Base-by-base conservation (phyloP, 2,797 vertebrate species). In the Lepilemur septentrionalis region DNA sequence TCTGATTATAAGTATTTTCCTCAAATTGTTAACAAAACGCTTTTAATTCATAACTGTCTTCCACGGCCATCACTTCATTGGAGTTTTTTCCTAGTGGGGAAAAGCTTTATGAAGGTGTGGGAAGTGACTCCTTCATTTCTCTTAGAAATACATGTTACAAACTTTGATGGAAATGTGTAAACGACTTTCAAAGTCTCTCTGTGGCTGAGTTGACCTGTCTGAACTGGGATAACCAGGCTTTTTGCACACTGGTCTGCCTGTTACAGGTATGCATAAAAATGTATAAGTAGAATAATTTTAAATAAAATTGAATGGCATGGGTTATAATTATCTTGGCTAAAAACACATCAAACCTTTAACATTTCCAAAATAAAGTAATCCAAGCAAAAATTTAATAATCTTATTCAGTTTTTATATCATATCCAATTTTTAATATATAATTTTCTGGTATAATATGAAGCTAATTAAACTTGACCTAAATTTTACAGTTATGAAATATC, bases 341-440 rank as follows among this genome's bases (percentile, higher is more conserved):
- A 96, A 90, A 78, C 83, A 91, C n/a, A 94, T 93, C 46, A 85
- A 48, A 72, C 59, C 0, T 23, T 89, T 84, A 73, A 65, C 92
- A 84, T 92, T 96, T 96, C 65, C 50, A 95, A 97, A 96, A 93
- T 81, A 93, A 93, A 95, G 81, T 91, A 67, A 43, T 46, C 50
- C 30, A 86, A 95, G 84, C n/a, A 96, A 96, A 95, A 87, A 84
- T 92, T 94, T 93, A 84, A 89, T 2, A 94, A 94, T 48, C 80
- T 91, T 61, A 96, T 93, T 94, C 55, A 65, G 32, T 91, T 96
- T 97, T 94, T 82, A 96, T 83, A 83, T 48, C 8, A 63, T 85
- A 83, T 50, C 17, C 23, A 94, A 59, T 80, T 90, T 92, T 83
- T 88, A 70, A 92, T 93, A 75, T 35, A 52, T 61, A 92, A 76